Evolutionary conservation across 1,140 invertebrate genomes (phyloP).

Genomic region (Caenorhabditis remanei): DNA sequence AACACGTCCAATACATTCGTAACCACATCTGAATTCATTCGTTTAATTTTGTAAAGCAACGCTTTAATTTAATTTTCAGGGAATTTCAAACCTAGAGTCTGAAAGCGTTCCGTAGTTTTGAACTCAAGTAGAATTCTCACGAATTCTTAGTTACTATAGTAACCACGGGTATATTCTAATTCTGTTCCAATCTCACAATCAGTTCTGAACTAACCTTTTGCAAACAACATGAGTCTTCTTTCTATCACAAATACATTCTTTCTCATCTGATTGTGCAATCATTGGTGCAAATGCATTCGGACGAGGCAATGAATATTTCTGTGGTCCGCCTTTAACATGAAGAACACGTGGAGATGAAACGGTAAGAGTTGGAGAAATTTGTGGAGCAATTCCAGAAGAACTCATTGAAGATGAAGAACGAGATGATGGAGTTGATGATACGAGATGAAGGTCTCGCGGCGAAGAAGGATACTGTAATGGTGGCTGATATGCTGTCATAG

Average conservation of each 20-base stretch:
- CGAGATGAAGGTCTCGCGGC: slow-evolving; percentile 50
- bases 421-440: slow-evolving; percentile 34
- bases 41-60: not conserved
- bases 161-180: too few relatives aligned
- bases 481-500: not conserved
- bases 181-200: too few relatives aligned
- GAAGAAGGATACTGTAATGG: slow-evolving; percentile 27
- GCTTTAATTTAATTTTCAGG: not conserved
- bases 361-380: slow-evolving; percentile 21
- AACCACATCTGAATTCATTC: slow-evolving; percentile 55
- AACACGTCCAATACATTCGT: slow-evolving; percentile 57
- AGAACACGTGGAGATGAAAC: slow-evolving; percentile 31
- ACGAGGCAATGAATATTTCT: slow-evolving; percentile 36
- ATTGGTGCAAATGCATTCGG: slow-evolving; percentile 45
- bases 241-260: slow-evolving; percentile 42
- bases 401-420: slow-evolving; percentile 46
- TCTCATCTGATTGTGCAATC: slow-evolving; percentile 41
- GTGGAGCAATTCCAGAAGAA: slow-evolving; percentile 24
- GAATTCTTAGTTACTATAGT: too few relatives aligned
- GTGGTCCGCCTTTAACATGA: slow-evolving; percentile 22
- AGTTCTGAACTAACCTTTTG: not conserved
- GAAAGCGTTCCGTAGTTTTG: too few relatives aligned
- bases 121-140: not conserved
- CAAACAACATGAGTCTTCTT: slow-evolving; percentile 41
- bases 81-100: not conserved